These are phyloP conservation scores for Albula goreensis DNA, from an alignment of 2,113 vertebrate species.

Conservation along the genomic window DNA sequence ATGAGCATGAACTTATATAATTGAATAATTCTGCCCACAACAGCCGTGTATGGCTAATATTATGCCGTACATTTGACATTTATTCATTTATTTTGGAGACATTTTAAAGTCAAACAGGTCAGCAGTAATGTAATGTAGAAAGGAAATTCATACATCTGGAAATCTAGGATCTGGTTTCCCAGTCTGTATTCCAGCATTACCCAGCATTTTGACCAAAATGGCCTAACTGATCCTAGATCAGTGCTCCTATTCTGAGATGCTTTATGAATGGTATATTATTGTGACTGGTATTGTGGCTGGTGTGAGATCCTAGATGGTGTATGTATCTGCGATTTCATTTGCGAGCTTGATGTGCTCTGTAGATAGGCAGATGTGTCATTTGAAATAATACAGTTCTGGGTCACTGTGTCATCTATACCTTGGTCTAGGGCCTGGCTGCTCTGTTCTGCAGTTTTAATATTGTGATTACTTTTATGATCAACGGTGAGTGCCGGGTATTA, in stretches of 20 bases:
- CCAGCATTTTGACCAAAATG: no score
- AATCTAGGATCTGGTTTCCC: no score
- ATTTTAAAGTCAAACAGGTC: constrained; percentile 19
- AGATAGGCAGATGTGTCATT: background rate
- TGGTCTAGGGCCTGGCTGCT: background rate
- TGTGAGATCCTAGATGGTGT: background rate
- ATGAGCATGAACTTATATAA: constrained; percentile 35
- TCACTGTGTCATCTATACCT: background rate
- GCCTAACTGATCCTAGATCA: no score
- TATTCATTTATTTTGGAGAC: constrained; percentile 23
- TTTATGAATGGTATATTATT: no score
- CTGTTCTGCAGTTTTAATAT: background rate
- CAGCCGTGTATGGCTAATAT: constrained; percentile 57
- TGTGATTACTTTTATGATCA: background rate
- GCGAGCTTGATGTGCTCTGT: background rate
- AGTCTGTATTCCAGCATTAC: no score
- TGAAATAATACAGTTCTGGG: background rate
- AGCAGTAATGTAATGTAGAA: background rate
- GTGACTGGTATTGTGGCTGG: no score
- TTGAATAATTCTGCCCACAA: constrained; percentile 62
- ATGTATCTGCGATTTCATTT: background rate
- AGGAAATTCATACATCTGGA: no score
- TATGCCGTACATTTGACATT: constrained; percentile 60
- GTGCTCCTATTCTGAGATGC: no score
- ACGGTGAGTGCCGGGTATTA: background rate